A percentile compares a stretch with the other conserved stretches of the same genome.
These are phyloP conservation scores for Montipora cactus DNA, from an alignment of 64 coral and sea anemone genomes.

Conservation along the genomic window DNA sequence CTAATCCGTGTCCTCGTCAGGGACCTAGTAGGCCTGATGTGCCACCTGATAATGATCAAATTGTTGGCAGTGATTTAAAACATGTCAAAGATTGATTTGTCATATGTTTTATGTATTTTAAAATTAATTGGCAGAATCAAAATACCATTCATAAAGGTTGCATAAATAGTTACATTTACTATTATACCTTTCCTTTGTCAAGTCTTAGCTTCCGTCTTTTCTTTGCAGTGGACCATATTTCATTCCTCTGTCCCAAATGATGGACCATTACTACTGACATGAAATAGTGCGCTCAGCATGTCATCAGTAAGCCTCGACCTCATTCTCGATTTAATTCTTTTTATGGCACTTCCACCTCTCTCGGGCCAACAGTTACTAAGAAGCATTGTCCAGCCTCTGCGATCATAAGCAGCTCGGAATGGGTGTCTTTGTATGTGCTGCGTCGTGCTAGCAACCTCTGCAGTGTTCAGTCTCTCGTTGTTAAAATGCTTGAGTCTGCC, in stretches of 20 bases:
- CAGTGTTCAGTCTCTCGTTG: constrained; percentile 33
- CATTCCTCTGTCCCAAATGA: background rate
- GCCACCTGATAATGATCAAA: too few species aligned
- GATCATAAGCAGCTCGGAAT: constrained; percentile 35
- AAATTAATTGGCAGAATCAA: too few species aligned
- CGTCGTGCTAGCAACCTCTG: constrained; percentile 28
- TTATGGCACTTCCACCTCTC: constrained; percentile 42
- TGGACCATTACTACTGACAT: background rate
- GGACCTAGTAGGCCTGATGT: too few species aligned
- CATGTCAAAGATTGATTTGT: too few species aligned
- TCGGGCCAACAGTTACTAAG: constrained; percentile 39
- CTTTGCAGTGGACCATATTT: constrained; percentile 33
- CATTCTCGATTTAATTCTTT: constrained; percentile 13
- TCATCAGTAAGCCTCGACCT: constrained; percentile 27
- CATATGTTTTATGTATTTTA: too few species aligned
- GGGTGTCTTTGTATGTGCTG: constrained; percentile 27
- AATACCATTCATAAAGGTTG: too few species aligned
- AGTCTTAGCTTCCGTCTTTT: constrained; percentile 19
- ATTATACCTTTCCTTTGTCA: too few species aligned
- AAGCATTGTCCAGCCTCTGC: constrained; percentile 30
- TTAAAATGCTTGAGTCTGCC: constrained; percentile 37
- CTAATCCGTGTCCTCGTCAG: too few species aligned
- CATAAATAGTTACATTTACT: too few species aligned
- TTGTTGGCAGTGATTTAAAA: too few species aligned
- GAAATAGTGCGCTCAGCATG: constrained; percentile 17